Evolutionary conservation across 2,113 vertebrate genomes (phyloP), one percentile per base, ranked within the genome.

Genomic region (Melanerpes formicivorus): DNA sequence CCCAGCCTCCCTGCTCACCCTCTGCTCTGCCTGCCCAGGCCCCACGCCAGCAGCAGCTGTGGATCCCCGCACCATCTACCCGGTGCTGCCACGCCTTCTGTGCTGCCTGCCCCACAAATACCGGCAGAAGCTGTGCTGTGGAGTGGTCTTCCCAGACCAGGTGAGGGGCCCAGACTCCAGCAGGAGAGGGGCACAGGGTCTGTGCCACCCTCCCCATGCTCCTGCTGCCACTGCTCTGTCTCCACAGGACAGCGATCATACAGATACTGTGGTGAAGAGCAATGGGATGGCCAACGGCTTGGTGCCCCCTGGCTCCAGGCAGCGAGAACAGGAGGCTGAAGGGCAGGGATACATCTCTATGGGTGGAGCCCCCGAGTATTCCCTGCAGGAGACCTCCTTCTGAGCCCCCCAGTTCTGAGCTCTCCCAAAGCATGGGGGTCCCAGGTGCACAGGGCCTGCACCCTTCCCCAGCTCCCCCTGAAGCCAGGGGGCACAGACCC

Each of bases 51-150:
- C 98, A 58, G 94, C 97, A 5, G 96, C 98, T 0, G 94, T 99
- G 95, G 97, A 98, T 67, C 98, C 99, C 1, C 98, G 96, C n/a
- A 99, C 99, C 6, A 98, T 99, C 85, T 99, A 96, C 88, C 98
- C 98, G 0, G 98, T 99, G 82, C 70, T 99, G 91, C 98, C 98
- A 0, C 97, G 78, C 14, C 96, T 99, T 90, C 96, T 98, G 3
- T 98, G 98, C 95, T 98, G 99, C 66, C 97, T 99, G 86, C 98
- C 98, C 2, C 46, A 94, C 42, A 97, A 93, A 75, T 98, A 98
- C 96, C 97, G 71, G 69, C 97, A 97, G 58, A 95, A 97, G 81
- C 94, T 99, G 14, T 98, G 97, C 97, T 99, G 98, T 4, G 81
- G 98, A 50, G 98, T 94, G 11, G 93, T 67, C 9, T 93, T 97